Conservation (phyloP, 2,888 invertebrate species). For the Idaea aversata region DNA sequence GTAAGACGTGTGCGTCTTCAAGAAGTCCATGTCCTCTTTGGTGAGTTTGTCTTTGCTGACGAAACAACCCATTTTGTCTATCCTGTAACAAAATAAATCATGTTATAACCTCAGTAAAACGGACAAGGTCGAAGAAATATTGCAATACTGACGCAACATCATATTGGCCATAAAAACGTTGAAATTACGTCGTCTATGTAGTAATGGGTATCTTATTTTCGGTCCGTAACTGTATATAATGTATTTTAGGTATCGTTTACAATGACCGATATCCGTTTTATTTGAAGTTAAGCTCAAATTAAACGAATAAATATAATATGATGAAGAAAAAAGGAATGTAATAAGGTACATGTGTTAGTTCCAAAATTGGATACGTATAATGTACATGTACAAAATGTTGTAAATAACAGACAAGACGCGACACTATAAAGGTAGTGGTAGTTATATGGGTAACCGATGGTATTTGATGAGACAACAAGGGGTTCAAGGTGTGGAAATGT, state of each 20-base stretch:
- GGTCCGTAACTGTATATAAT: neutral
- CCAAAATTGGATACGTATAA: no score
- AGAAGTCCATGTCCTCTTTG: conserved; percentile 99
- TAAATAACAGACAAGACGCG: neutral
- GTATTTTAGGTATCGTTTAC: neutral
- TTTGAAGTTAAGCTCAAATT: neutral
- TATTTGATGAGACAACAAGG: conserved; percentile 36
- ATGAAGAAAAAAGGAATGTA: no score
- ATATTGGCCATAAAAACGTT: conserved; percentile 7
- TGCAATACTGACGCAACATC: conserved; percentile 1
- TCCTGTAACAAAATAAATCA: conserved; percentile 56
- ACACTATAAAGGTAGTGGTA: neutral
- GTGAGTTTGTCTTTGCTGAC: conserved; percentile 97
- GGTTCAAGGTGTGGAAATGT: conserved; percentile 61
- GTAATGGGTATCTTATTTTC: conserved; percentile 5
- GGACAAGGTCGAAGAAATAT: conserved; percentile 2
- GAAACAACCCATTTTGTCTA: conserved; percentile 91
- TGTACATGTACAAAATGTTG: neutral
- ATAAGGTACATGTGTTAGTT: no score
- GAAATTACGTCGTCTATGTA: conserved; percentile 5
- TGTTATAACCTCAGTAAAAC: neutral
- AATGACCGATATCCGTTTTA: neutral
- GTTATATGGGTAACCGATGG: conserved; percentile 11
- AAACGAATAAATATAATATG: neutral
- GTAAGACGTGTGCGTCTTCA: conserved; percentile 98